Percentiles rank a stretch among this genome's conserved stretches.
These are phyloP conservation scores for Seriola quinqueradiata DNA, from an alignment of 2,113 vertebrate species.

Conservation along the genomic window DNA sequence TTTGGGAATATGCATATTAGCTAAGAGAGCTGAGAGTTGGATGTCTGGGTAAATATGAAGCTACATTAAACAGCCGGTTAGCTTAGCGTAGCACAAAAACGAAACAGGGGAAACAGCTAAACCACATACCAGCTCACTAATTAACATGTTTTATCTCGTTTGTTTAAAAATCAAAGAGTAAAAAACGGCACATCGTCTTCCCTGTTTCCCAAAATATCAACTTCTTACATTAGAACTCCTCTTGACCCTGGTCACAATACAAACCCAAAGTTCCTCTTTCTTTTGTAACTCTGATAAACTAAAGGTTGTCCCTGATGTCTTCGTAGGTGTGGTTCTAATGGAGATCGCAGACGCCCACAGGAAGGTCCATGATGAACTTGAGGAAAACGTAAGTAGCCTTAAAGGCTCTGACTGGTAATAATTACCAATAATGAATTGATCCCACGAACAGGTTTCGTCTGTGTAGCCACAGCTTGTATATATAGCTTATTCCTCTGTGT, in stretches of 20 bases:
- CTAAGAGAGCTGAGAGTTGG: not conserved
- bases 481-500: not conserved
- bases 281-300: not conserved
- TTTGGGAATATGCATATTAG: not conserved
- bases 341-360: constrained; percentile 93
- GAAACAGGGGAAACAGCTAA: not conserved
- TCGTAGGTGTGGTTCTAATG: constrained; percentile 91
- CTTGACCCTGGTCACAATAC: not conserved
- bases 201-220: no score
- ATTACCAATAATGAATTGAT: not conserved
- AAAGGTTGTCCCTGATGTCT: constrained; percentile 27
- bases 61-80: no score
- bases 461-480: not conserved
- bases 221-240: not conserved
- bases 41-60: not conserved
- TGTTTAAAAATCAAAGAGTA: no score
- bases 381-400: constrained; percentile 90
- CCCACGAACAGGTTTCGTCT: not conserved
- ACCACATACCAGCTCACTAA: not conserved
- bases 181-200: no score
- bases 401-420: not conserved
- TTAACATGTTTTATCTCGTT: not conserved
- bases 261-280: not conserved
- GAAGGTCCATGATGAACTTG: constrained; percentile 91
- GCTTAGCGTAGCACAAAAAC: no score